Base-by-base conservation (phyloP, 2,888 invertebrate genomes). In the Periphyllus acericola region DNA sequence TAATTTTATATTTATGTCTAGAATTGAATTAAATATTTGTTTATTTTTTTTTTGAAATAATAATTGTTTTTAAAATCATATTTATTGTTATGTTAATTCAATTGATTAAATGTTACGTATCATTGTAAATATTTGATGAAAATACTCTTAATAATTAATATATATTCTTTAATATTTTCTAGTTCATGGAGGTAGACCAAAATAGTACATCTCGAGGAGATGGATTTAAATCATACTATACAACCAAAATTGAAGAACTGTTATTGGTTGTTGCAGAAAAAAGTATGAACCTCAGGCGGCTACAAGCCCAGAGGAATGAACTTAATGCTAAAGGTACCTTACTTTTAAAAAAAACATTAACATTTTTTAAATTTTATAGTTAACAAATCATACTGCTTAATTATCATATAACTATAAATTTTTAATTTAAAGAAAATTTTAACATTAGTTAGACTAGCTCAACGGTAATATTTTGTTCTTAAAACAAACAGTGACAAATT, bases 261-360 rank as follows among this genome's bases (percentile, higher is more conserved):
- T 98, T 98, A 92, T 93, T 99, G 86, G 94, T 97, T 90, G 98
- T 99, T 9, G 97, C 98, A n/a, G 99, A 99, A 91, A 99, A 99
- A 91, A 96, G 97, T 90, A 99, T 99, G 92, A 99, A 99, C 92
- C 93, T 99, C 83, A 94, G 99, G 87, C 95, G 99, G 91, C 93
- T 99, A 89, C 99, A 99, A 93, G 99, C 99, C 29, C 99, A 99
- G 92, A 94, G 99, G 90, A 99, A 99, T 94, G 99, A 99, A 92
- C 94, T 99, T 1, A 99, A 99, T 93, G 98, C 98, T 17, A 99
- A 99, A 95, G 97, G 97, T 96, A 92, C 46, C 25, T n/a, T 66
- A 81, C 80, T 74, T 55, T 72, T 83, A 36, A 78, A 55, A 6
- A 74, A 75, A n/a, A 6, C 29, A 55, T 55, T 55, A 55, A 8